Evolutionary conservation across 2,888 invertebrate species (phyloP), one percentile per base, ranked within the genome.

Genomic region (Drosophila incognita): DNA sequence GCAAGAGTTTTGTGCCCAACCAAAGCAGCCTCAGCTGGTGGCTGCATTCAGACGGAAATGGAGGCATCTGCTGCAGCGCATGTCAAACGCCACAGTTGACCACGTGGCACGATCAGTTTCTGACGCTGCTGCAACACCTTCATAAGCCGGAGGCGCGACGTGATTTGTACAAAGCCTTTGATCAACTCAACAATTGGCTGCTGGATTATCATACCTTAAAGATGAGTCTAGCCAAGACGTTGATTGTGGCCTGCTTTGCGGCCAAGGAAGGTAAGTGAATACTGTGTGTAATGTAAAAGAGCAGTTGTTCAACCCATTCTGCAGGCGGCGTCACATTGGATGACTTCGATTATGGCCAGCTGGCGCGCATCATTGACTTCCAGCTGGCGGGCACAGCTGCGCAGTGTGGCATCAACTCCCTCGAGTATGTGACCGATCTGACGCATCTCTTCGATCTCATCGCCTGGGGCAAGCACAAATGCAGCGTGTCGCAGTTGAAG

Each of bases 391-490:
- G 73, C 36, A 74, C 64, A n/a, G 81, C 70, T 2, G 59, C 54
- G 1, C 79, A 81, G 46, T 58, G 58, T 35, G 82, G 83, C 24
- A 31, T 11, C 2, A 67, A 74, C 56, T 89, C 87, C 4, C 52
- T 80, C 24, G 75, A 74, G 18, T 91, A 91, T 57, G 72, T 89
- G 2, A 57, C 35, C n/a, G 58, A 74, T 18, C 62, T 91, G 68
- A 75, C 81, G 4, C 82, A 74, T 62, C 57, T 92, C 1, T 85
- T 87, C 88, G 91, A 91, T 69, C 42, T 92, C 4, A 69, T 87
- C 10, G 92, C 92, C 0, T 54, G 70, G 54, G 74, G 73, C 4
- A 79, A 80, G 65, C 83, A 85, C 57, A 73, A 83, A 52, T 80
- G 74, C 36, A 57, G 35, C 15, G 21, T 36, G 11, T 8, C 60